Conservation (phyloP, 2,113 vertebrate species). For the Nothobranchius kuhntae region DNA sequence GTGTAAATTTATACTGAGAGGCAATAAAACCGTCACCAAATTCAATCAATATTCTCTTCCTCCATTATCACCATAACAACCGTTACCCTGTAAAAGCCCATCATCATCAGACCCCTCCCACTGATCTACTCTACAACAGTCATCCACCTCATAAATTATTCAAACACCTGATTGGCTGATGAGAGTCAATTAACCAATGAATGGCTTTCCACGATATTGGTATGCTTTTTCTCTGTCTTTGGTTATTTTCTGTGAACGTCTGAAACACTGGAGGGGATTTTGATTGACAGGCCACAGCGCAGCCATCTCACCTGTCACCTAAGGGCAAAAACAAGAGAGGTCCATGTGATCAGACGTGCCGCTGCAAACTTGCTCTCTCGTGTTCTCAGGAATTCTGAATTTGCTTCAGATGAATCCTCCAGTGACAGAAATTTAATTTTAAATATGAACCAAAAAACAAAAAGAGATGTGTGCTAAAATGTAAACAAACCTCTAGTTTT, state of each 20-base stretch:
- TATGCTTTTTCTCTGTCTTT: background rate
- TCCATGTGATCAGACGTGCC: conserved; percentile 14
- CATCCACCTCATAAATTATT: conserved; percentile 58
- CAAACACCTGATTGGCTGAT: conserved; percentile 42
- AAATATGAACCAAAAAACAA: background rate
- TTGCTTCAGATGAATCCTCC: background rate
- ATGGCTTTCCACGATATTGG: background rate
- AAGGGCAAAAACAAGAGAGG: conserved; percentile 29
- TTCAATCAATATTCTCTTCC: background rate
- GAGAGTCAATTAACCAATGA: conserved; percentile 64
- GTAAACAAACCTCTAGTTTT: conserved; percentile 33
- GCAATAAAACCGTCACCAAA: too few relatives aligned
- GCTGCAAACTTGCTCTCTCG: conserved; percentile 9
- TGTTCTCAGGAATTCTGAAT: conserved; percentile 59
- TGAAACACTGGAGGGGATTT: background rate
- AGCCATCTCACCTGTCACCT: conserved; percentile 48
- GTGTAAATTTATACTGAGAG: too few relatives aligned
- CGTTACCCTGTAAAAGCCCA: conserved; percentile 26
- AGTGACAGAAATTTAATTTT: conserved; percentile 25
- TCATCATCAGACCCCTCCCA: conserved; percentile 7
- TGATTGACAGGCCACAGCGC: conserved; percentile 49
- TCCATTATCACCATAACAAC: conserved; percentile 20
- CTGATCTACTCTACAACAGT: conserved; percentile 10
- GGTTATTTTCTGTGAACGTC: background rate
- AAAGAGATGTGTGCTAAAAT: background rate